Evolutionary conservation across 2,888 invertebrate genomes (phyloP).

Genomic region (Lamproptera curius): DNA sequence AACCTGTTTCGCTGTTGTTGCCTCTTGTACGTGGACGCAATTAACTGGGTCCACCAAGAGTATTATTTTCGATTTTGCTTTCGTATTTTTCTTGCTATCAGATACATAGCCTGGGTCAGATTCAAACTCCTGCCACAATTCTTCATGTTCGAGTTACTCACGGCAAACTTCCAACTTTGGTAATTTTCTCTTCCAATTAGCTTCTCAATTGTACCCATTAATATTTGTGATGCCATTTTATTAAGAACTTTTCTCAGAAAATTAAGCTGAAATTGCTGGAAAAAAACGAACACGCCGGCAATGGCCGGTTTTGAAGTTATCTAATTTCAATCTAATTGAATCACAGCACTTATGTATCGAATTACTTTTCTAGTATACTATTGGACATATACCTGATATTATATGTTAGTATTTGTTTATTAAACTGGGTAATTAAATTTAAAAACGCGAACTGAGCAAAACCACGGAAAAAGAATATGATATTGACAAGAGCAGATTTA

Average conservation of each 20-base stretch:
- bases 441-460: too few relatives aligned
- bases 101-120: neutral
- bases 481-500: too few relatives aligned
- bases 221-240: neutral
- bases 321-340: neutral
- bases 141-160: constrained; percentile 23
- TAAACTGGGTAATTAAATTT: too few relatives aligned
- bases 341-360: neutral
- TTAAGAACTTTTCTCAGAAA: neutral
- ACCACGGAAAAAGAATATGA: too few relatives aligned
- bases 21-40: constrained; percentile 23
- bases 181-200: constrained; percentile 21
- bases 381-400: neutral
- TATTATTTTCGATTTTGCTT: constrained; percentile 21
- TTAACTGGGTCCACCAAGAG: constrained; percentile 21
- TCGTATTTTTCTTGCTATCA: constrained; percentile 6
- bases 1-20: constrained; percentile 22
- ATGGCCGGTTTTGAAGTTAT: constrained; percentile 1
- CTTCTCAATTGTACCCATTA: constrained; percentile 10
- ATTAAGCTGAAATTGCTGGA: too few relatives aligned
- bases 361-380: neutral
- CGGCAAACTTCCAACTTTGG: constrained; percentile 21
- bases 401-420: too few relatives aligned
- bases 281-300: constrained; percentile 2
- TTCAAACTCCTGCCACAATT: constrained; percentile 20